phyloP scores from a whole-genome alignment of 2,113 vertebrate species.

The Taurulus bubalis region DNA sequence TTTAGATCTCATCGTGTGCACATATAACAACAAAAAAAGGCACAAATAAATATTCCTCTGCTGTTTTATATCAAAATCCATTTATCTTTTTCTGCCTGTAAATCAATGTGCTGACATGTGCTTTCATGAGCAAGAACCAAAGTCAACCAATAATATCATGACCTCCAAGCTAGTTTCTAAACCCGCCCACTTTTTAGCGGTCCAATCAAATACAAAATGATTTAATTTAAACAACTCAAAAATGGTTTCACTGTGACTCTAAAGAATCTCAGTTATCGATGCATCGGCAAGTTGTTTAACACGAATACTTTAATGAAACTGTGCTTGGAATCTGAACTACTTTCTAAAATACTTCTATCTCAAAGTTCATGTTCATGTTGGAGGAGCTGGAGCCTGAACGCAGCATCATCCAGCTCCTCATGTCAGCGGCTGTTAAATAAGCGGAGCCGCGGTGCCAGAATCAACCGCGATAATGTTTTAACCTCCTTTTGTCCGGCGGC shows the following conservation, averaged over 20 bases:
- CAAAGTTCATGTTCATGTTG: background rate
- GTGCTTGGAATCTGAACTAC: background rate
- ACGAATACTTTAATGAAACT: background rate
- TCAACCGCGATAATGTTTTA: slow-evolving; percentile 41
- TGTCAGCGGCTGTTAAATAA: slow-evolving; percentile 23
- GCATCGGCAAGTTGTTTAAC: background rate
- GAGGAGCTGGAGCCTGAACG: slow-evolving; percentile 12
- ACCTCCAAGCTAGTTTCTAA: background rate
- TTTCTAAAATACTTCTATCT: background rate
- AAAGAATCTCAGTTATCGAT: background rate
- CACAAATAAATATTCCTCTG: no score
- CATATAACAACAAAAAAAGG: background rate
- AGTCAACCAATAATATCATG: no score
- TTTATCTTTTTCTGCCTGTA: no score
- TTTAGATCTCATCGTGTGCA: background rate
- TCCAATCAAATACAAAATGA: background rate
- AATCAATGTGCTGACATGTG: no score
- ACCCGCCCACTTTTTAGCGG: background rate
- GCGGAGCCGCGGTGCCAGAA: slow-evolving; percentile 26
- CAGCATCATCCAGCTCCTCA: slow-evolving; percentile 1
- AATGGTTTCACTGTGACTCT: background rate
- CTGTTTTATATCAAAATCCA: no score
- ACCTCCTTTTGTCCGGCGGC: slow-evolving; percentile 29
- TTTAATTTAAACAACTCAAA: background rate
- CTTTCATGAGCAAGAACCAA: no score